A percentile compares a stretch with the other conserved stretches of the same genome.
Evolutionary conservation across 1,140 invertebrate species (phyloP).

Genomic region (Aphaenogaster rudis): DNA sequence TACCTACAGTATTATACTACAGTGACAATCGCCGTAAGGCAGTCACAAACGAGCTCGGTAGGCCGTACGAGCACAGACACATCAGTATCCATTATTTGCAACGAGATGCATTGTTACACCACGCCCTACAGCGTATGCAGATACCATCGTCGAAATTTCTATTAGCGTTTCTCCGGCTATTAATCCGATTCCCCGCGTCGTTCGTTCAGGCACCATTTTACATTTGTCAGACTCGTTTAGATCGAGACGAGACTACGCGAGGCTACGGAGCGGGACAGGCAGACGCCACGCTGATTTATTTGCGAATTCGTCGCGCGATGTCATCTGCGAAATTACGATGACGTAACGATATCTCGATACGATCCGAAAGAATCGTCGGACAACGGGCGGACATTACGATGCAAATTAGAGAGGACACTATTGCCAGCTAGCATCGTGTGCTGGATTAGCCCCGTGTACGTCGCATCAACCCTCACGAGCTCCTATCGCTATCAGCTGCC

Average conservation of each 20-base stretch:
- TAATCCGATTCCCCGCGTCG: constrained; percentile 73
- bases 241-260: neutral
- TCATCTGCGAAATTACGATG: constrained; percentile 25
- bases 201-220: neutral
- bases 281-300: constrained; percentile 14
- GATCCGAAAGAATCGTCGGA: constrained; percentile 39
- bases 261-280: neutral
- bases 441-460: constrained; percentile 16
- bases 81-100: constrained; percentile 42
- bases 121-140: constrained; percentile 39
- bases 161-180: constrained; percentile 76
- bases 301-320: neutral
- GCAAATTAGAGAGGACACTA: constrained; percentile 44
- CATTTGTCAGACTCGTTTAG: neutral
- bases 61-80: neutral
- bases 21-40: constrained; percentile 38
- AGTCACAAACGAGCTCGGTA: constrained; percentile 43
- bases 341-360: constrained; percentile 34
- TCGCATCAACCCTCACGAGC: constrained; percentile 41
- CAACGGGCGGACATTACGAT: constrained; percentile 45
- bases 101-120: constrained; percentile 55
- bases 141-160: constrained; percentile 79
- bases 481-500: constrained; percentile 45
- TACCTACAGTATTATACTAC: neutral
- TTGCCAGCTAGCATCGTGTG: constrained; percentile 17